A percentile compares a stretch with the other conserved stretches of the same genome.
phyloP scores from a whole-genome alignment of 2,888 invertebrate species.

The Eristalinus sepulchralis region DNA sequence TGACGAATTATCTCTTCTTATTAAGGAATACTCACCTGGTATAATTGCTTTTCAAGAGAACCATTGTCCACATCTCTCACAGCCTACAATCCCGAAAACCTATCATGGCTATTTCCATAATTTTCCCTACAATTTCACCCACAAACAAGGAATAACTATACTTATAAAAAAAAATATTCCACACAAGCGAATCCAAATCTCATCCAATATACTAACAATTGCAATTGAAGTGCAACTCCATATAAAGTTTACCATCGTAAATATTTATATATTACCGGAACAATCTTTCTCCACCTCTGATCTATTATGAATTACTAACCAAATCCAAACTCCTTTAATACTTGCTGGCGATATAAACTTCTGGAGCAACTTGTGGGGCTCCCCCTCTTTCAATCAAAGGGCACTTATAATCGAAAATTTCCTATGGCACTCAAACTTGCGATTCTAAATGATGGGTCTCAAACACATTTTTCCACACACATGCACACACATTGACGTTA shows the following conservation, averaged over 20 bases:
- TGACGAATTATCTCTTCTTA: not conserved
- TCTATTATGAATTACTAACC: not conserved
- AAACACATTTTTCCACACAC: not conserved
- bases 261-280: slow-evolving; percentile 23
- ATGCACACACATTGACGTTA: not conserved
- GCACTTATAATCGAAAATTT: slow-evolving; percentile 5
- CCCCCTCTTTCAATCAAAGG: not conserved
- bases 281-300: slow-evolving; percentile 18
- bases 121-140: not conserved
- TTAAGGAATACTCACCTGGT: slow-evolving; percentile 2
- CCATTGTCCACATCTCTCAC: not conserved
- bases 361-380: slow-evolving; percentile 46
- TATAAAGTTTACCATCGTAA: slow-evolving; percentile 23
- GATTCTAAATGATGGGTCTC: not conserved
- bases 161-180: slow-evolving; percentile 40
- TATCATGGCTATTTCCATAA: slow-evolving; percentile 33
- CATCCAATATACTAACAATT: not conserved
- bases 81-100: not conserved
- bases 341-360: slow-evolving; percentile 34
- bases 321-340: not conserved
- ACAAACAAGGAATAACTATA: slow-evolving; percentile 52
- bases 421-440: not conserved
- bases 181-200: slow-evolving; percentile 25
- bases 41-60: slow-evolving; percentile 28
- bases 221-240: slow-evolving; percentile 26